A percentile compares a stretch with the other conserved stretches of the same genome.
These are phyloP conservation scores for Onchidella celtica DNA, from an alignment of 2,888 invertebrate species.

Conservation along the genomic window DNA sequence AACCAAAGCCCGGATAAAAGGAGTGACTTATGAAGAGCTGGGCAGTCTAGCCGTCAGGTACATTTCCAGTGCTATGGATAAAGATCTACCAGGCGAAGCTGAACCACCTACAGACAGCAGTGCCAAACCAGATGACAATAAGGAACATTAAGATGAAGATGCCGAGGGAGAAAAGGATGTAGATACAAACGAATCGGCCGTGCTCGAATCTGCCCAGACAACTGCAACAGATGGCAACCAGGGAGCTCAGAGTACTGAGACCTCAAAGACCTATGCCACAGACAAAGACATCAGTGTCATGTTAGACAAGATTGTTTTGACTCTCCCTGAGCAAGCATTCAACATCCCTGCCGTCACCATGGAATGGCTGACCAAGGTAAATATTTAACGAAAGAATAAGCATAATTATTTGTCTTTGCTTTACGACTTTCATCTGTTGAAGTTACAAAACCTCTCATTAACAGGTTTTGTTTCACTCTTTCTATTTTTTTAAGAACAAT, in stretches of 20 bases:
- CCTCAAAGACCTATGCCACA: neutral
- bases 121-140: neutral
- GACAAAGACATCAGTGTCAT: constrained; percentile 57
- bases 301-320: constrained; percentile 69
- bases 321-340: constrained; percentile 70
- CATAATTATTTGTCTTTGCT: too few relatives aligned
- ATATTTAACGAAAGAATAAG: neutral
- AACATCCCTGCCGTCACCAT: constrained; percentile 53
- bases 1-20: constrained; percentile 64
- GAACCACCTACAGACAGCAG: constrained; percentile 13
- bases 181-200: constrained; percentile 43
- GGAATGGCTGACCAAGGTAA: constrained; percentile 47
- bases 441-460: too few relatives aligned
- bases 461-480: too few relatives aligned
- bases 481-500: too few relatives aligned
- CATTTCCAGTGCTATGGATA: constrained; percentile 57
- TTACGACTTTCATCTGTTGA: too few relatives aligned
- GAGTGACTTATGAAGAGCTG: constrained; percentile 63
- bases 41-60: constrained; percentile 66
- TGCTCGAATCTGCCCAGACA: neutral
- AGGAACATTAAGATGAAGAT: neutral
- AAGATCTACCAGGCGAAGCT: constrained; percentile 53
- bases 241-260: neutral
- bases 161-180: constrained; percentile 50
- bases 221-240: neutral